Evolutionary conservation across 2,113 vertebrate genomes (phyloP), one percentile per base, ranked within the genome.

Genomic region (Crocuta crocuta): DNA sequence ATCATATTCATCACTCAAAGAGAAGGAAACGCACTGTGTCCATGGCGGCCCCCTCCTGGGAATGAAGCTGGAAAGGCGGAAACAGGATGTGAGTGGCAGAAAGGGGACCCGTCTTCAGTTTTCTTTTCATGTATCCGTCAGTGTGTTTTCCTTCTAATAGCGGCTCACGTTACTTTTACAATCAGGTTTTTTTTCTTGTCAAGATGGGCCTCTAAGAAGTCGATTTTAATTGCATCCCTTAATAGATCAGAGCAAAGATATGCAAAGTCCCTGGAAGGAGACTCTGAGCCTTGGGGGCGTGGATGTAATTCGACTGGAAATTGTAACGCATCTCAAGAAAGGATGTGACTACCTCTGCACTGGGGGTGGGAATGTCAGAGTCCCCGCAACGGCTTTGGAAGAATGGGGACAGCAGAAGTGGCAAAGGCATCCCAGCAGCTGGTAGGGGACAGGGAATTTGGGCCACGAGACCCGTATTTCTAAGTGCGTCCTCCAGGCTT

Each of bases 371-470:
- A 21, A 10, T 19, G 23, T 16, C 24, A 0, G 2, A 31, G 26
- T 50, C 82, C 53, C 35, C 15, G 23, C 2, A 55, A 16, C 31
- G 16, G 73, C 16, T 92, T 13, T n/a, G 61, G 39, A 91, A 15
- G 45, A 68, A 24, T 0, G 7, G n/a, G 4, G 10, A n/a, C 28
- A 74, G 43, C 63, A 85, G 28, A 71, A 74, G 43, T 35, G n/a
- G 13, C 16, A 16, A 9, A 17, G 10, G 17, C 10, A 19, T 12
- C 26, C 33, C 39, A 53, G 66, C 33, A 71, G 65, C n/a, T 15
- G 0, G 1, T 21, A 55, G 11, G 0, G 21, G 23, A 61, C 7
- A 79, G 39, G 8, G 23, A 10, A n/a, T 11, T 24, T 33, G 0
- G 10, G 15, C 48, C 35, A 15, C 2, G 2, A n/a, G 39, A 33